These are phyloP conservation scores for Oxyteleia sp. DNA, from an alignment of 2,888 invertebrate genomes.

Conservation along the genomic window DNA sequence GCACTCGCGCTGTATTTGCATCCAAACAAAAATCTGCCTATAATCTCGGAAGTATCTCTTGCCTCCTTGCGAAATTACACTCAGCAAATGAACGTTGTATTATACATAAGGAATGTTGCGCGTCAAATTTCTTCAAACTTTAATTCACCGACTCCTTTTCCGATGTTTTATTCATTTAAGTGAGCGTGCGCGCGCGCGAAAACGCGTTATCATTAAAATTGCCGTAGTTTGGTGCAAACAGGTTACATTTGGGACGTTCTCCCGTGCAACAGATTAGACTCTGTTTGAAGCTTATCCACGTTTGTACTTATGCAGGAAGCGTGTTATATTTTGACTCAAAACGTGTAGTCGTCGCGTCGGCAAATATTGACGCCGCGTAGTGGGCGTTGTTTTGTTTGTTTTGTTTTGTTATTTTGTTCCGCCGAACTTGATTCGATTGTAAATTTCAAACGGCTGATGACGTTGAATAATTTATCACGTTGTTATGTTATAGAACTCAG, in stretches of 20 bases:
- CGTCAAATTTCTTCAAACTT: conserved; percentile 55
- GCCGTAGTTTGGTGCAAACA: conserved; percentile 15
- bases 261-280: conserved; percentile 36
- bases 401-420: not conserved
- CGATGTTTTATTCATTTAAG: conserved; percentile 38
- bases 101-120: conserved; percentile 37
- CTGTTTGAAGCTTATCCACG: conserved; percentile 10
- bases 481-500: conserved; percentile 11
- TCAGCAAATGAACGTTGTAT: conserved; percentile 43
- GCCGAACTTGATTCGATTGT: conserved; percentile 20
- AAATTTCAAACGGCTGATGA: conserved; percentile 24
- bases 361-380: conserved; percentile 19
- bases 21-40: conserved; percentile 65
- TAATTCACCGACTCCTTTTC: conserved; percentile 25
- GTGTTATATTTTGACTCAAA: conserved; percentile 1
- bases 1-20: conserved; percentile 51
- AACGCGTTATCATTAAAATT: conserved; percentile 39
- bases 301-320: conserved; percentile 18
- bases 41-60: conserved; percentile 54
- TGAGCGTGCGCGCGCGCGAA: too few relatives aligned
- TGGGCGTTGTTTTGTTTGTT: conserved; percentile 1
- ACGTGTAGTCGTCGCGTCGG: not conserved
- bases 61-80: conserved; percentile 53
- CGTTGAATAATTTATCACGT: conserved; percentile 34
- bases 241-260: conserved; percentile 20